phyloP scores from a whole-genome alignment of 2,797 vertebrate genomes.

The Lindbergichthys nudifrons region DNA sequence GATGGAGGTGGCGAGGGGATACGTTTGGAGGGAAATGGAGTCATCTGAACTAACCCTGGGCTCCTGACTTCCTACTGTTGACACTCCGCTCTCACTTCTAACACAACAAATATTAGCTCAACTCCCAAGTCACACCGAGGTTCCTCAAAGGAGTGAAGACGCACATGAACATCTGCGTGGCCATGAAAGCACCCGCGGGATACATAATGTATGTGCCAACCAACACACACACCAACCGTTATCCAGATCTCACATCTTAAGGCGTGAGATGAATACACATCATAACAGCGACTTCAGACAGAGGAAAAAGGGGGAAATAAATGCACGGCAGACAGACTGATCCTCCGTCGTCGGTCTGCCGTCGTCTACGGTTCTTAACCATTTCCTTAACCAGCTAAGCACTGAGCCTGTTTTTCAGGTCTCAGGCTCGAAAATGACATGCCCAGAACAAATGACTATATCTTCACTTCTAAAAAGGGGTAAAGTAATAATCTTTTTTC shows the following conservation, averaged over 20 bases:
- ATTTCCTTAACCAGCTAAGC: slow-evolving; percentile 18
- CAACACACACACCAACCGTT: slow-evolving; percentile 3
- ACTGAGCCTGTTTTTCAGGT: too few species aligned
- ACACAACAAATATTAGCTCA: slow-evolving; percentile 75
- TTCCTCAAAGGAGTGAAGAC: slow-evolving; percentile 53
- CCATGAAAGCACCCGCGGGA: slow-evolving; percentile 43
- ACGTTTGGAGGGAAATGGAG: slow-evolving; percentile 42
- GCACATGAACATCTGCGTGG: slow-evolving; percentile 37
- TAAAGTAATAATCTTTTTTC: too few species aligned
- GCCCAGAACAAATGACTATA: too few species aligned
- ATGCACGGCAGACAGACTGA: slow-evolving; percentile 46
- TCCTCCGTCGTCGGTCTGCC: slow-evolving; percentile 44
- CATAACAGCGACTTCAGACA: slow-evolving; percentile 49
- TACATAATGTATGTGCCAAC: slow-evolving; percentile 27
- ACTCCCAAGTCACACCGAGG: slow-evolving; percentile 38
- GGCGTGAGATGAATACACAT: slow-evolving; percentile 53
- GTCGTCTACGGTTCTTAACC: slow-evolving; percentile 23
- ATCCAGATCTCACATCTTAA: slow-evolving; percentile 52
- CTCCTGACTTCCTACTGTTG: slow-evolving; percentile 53
- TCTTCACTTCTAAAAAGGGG: too few species aligned
- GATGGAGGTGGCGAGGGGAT: slow-evolving; percentile 14
- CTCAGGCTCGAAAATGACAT: too few species aligned
- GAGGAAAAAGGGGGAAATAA: slow-evolving; percentile 34
- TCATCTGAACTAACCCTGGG: slow-evolving; percentile 43
- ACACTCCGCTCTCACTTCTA: slow-evolving; percentile 62